Evolutionary conservation across 2,888 invertebrate species (phyloP), one percentile per base, ranked within the genome.

Genomic region (Tolmerus cingulatus): DNA sequence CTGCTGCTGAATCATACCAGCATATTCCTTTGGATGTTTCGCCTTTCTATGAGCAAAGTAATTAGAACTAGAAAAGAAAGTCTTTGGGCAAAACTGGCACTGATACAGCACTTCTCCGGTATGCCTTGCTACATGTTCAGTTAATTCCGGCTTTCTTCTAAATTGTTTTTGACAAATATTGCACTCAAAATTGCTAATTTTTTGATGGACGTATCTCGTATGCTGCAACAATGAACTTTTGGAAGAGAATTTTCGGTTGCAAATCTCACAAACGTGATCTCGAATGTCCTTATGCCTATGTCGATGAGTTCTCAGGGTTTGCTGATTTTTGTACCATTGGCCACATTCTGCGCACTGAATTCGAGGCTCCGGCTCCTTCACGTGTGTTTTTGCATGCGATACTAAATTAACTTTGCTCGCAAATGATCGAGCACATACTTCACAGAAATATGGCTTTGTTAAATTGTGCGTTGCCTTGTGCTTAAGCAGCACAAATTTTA

Each of bases 11-110:
- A 14, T 89, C 86, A 84, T 88, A 85, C 88, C 88, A 23, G 79
- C 88, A 89, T 89, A 89, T 77, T 89, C 89, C 9, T 76, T 78
- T 27, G 88, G 89, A 87, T 90, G 90, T 19, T 87, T 84, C 40
- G 89, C 90, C 51, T 90, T 90, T 37, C 89, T 89, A 86, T 90
- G 90, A 3, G 90, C 88, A 87, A 89, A 89, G 89, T 90, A 89
- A 87, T 90, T 90, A 1, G 89, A 90, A 16, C 88, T 89, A 1
- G 90, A 89, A 87, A 89, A 89, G 23, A 90, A 90, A 2, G 90
- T 90, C 88, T 89, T 90, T 34, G 89, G 84, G 87, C 90, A 90
- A 86, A 89, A 90, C 3, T 89, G 79, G 30, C 90, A 90, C 34
- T 87, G 89, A 66, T 90, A 90, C 23, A 90, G 77, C 12, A 89